Evolutionary conservation across 2,797 vertebrate genomes (phyloP), one percentile per base, ranked within the genome.

Genomic region (Epinephelus coioides): DNA sequence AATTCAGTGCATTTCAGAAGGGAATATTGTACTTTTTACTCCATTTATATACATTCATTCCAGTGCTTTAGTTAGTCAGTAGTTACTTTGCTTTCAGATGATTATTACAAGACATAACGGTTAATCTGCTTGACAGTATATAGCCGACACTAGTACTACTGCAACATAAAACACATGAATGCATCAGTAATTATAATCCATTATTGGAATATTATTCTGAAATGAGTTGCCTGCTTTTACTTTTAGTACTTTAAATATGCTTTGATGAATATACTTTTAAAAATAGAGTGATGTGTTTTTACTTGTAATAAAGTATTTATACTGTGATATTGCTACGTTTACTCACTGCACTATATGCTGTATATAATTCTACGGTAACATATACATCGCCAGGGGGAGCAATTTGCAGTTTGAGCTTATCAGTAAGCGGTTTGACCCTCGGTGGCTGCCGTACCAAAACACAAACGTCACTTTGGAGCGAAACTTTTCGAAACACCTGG

Each of bases 381-480:
- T 2, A 7, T 8, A 8, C 34, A 2, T 18, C 15, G 53, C 27
- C 9, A 71, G 78, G 19, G 50, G 30, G 46, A 23, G 68, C 25
- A 19, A 40, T 73, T 63, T 46, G 6, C 3, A 19, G 0, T 76
- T 76, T 11, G 70, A 7, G 17, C 66, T 43, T 44, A 1, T 18
- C 0, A 7, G 1, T 1, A 0, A 6, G 2, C 4, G 0, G 60
- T 4, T 0, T 86, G 87, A 67, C 53, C 88, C 85, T 91, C 67
- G 38, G 14, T 3, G 19, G 14, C 11, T 79, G n/a, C 93, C 85
- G 76, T 95, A 94, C 2, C 19, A 89, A 79, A 89, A 88, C 70
- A 91, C n/a, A 49, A 0, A 91, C 89, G 89, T 93, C 92, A 91
- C 79, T 88, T 88, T 90, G 86, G 92, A 95, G 93, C 94, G 93